These are phyloP conservation scores for Pterois miles DNA, from an alignment of 2,797 vertebrate genomes.

Conservation along the genomic window DNA sequence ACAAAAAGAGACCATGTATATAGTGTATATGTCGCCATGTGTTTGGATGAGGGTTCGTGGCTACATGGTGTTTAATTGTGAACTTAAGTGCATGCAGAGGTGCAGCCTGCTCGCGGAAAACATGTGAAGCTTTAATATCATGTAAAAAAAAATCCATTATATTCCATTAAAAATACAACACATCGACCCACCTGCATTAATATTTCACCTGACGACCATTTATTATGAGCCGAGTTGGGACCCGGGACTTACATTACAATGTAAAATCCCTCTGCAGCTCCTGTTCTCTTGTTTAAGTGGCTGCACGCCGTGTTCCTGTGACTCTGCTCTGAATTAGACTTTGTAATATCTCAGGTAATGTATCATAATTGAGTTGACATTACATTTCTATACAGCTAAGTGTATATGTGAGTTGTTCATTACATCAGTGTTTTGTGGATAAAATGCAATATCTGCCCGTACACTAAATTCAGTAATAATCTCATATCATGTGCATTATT, in stretches of 20 bases:
- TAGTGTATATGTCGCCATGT: accelerated
- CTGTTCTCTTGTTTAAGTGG: conserved; percentile 44
- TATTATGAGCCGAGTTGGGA: conserved; percentile 56
- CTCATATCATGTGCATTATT: not conserved
- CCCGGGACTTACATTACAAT: conserved; percentile 49
- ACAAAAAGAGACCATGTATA: no score
- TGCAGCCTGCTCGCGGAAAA: conserved; percentile 6
- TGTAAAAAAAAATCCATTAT: conserved; percentile 68
- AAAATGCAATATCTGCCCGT: not conserved
- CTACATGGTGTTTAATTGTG: conserved; percentile 1
- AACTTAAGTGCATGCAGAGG: not conserved
- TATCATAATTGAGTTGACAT: conserved; percentile 37
- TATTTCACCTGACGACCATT: conserved; percentile 74
- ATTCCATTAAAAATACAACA: conserved; percentile 71
- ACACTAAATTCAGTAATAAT: not conserved
- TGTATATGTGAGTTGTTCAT: not conserved
- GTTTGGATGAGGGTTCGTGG: not conserved
- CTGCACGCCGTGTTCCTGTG: conserved; percentile 27
- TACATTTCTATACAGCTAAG: conserved; percentile 25
- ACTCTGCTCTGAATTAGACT: conserved; percentile 44
- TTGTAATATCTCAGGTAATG: conserved; percentile 47
- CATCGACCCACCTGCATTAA: conserved; percentile 63
- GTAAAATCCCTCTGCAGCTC: conserved; percentile 42
- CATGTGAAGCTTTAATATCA: conserved; percentile 43
- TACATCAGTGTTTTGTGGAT: conserved; percentile 23